A percentile compares a stretch with the other conserved stretches of the same genome.
Evolutionary conservation across 2,888 invertebrate genomes (phyloP).

Genomic region (Andricus quercusramuli): DNA sequence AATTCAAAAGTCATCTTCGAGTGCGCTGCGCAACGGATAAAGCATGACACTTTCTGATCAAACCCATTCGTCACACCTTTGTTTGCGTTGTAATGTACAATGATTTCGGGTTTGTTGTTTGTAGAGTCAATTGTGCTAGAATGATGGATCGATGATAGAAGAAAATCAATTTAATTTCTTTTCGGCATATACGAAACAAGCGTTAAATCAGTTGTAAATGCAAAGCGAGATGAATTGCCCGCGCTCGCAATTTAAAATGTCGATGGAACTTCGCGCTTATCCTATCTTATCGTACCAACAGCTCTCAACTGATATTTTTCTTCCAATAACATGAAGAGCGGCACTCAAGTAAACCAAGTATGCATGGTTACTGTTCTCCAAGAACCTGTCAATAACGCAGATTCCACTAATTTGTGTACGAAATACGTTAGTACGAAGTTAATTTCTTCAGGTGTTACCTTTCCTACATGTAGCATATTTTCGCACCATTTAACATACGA

Average conservation of each 20-base stretch:
- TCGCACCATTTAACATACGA: too few relatives aligned
- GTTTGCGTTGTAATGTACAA: conserved; percentile 31
- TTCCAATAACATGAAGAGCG: conserved; percentile 26
- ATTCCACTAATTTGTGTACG: conserved; percentile 43
- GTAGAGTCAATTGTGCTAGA: conserved; percentile 7
- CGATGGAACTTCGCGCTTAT: conserved; percentile 30
- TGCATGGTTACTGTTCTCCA: conserved; percentile 33
- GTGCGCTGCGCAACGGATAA: too few relatives aligned
- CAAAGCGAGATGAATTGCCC: conserved; percentile 7
- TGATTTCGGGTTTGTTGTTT: conserved; percentile 31
- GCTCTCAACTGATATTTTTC: conserved; percentile 38
- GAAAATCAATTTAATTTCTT: conserved; percentile 34
- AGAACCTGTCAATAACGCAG: conserved; percentile 28
- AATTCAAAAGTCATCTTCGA: too few relatives aligned
- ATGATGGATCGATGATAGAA: conserved; percentile 31
- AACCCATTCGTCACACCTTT: conserved; percentile 42
- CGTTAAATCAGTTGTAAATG: conserved; percentile 7
- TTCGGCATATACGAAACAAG: conserved; percentile 30
- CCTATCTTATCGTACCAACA: conserved; percentile 38
- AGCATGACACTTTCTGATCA: too few relatives aligned
- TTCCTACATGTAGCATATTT: too few relatives aligned
- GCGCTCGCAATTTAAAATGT: not conserved
- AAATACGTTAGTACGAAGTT: not conserved
- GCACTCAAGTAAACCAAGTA: not conserved
- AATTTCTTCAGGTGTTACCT: too few relatives aligned